Conservation (phyloP, 2,113 vertebrate species). For the Sinocyclocheilus grahami region DNA sequence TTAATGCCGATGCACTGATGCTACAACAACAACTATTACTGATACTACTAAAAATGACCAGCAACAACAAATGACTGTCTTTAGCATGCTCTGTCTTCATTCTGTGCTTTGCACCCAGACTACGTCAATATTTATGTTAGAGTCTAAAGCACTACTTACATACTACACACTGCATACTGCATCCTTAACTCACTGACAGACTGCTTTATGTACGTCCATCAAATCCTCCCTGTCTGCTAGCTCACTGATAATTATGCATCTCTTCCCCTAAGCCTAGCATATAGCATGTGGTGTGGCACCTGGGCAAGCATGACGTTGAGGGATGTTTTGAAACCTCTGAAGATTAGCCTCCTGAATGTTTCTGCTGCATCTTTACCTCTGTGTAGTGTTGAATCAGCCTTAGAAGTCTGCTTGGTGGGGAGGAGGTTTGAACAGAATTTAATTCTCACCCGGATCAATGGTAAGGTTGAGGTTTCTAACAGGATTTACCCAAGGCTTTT, state of each 20-base stretch:
- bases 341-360: conserved; percentile 22
- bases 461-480: conserved; percentile 33
- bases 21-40: not conserved
- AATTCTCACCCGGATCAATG: conserved; percentile 36
- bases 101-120: not conserved
- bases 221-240: conserved; percentile 17
- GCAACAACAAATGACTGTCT: not conserved
- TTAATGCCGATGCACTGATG: too few relatives aligned
- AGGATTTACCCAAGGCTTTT: conserved; percentile 5
- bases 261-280: not conserved
- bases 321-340: conserved; percentile 29
- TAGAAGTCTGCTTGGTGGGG: conserved; percentile 25
- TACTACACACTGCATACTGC: not conserved
- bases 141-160: not conserved
- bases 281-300: conserved; percentile 15
- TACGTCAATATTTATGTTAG: not conserved
- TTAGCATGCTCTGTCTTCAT: not conserved
- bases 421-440: conserved; percentile 22
- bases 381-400: conserved; percentile 8
- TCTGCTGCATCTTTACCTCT: conserved; percentile 24
- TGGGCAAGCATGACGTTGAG: not conserved
- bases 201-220: conserved; percentile 8
- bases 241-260: conserved; percentile 23
- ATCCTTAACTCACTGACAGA: not conserved
- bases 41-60: not conserved